Evolutionary conservation across 2,113 vertebrate species (phyloP).

Genomic region (Cricetomys ansorgei): DNA sequence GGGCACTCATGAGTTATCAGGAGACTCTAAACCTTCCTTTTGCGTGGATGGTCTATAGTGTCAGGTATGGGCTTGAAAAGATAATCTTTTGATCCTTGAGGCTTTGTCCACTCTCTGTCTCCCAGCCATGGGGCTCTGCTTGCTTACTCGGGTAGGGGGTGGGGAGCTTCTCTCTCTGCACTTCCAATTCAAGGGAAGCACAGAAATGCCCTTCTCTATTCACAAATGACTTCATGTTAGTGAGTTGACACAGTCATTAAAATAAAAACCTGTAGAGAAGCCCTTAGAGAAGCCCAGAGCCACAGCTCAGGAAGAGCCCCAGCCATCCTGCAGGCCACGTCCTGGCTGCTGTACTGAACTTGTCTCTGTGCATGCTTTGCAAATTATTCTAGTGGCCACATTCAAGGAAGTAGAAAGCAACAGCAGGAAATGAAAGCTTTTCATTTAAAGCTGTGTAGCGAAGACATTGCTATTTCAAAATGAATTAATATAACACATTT

Average conservation of each 20-base stretch:
- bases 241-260: background rate
- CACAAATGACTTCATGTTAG: background rate
- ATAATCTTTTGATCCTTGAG: background rate
- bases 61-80: background rate
- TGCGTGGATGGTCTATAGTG: background rate
- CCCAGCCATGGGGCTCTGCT: background rate
- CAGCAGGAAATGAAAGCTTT: background rate
- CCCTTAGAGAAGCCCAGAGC: background rate
- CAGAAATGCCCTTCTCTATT: background rate
- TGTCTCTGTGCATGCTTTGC: fast-evolving
- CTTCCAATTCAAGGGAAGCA: background rate
- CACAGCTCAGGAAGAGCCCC: background rate
- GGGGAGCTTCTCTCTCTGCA: background rate
- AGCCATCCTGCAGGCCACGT: background rate
- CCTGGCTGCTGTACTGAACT: background rate
- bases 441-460: background rate
- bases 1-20: background rate
- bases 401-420: slow-evolving; percentile 36
- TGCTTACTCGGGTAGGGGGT: background rate
- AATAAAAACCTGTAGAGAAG: background rate
- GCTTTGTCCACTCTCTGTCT: background rate
- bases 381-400: background rate
- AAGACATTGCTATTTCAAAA: background rate
- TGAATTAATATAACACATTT: background rate
- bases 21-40: background rate